phyloP scores from a whole-genome alignment of 2,113 vertebrate genomes.

The Turnix velox region DNA sequence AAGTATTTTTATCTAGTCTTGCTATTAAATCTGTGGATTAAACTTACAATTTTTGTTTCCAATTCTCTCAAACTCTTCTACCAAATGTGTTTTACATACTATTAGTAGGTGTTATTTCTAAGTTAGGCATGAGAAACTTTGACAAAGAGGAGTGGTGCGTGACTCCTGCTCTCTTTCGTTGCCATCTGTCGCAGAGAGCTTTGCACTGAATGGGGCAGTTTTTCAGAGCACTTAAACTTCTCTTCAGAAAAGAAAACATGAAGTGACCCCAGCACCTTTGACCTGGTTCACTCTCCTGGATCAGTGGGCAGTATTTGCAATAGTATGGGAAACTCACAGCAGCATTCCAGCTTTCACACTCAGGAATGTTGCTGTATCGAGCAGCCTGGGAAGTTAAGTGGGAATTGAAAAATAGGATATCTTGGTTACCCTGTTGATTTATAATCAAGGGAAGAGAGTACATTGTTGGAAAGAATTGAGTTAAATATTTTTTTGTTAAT shows the following conservation, averaged over 20 bases:
- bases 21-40: not conserved
- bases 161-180: not conserved
- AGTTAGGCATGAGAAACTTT: not conserved
- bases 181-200: not conserved
- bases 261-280: conserved; percentile 35
- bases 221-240: conserved; percentile 10
- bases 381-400: not conserved
- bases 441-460: not conserved
- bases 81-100: not conserved
- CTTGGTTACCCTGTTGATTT: not conserved
- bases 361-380: conserved; percentile 22
- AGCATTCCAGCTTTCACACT: conserved; percentile 24
- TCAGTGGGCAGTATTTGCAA: conserved; percentile 28
- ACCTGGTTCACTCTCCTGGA: conserved; percentile 35
- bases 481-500: not conserved
- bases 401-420: not conserved
- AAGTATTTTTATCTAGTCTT: not conserved
- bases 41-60: not conserved
- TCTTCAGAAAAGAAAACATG: conserved; percentile 38
- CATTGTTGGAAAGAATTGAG: not conserved
- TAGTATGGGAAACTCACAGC: conserved; percentile 24
- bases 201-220: not conserved
- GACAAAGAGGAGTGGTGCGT: not conserved
- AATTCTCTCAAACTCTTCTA: not conserved
- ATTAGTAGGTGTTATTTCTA: not conserved